These are phyloP conservation scores for Lagocephalus sceleratus DNA, from an alignment of 2,797 vertebrate species.

Conservation along the genomic window DNA sequence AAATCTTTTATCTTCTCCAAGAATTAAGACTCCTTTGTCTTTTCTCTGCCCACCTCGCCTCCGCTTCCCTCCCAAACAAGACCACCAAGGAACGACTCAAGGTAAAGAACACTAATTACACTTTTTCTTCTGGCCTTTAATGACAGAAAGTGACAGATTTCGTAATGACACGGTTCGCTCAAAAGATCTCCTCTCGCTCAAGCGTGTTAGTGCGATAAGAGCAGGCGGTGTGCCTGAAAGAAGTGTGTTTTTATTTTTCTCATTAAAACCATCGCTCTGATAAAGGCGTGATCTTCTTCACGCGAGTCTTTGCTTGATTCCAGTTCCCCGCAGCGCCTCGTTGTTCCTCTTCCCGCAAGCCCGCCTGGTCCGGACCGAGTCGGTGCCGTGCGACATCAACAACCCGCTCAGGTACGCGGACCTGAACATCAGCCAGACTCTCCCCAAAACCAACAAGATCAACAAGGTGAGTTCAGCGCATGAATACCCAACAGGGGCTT, in stretches of 20 bases:
- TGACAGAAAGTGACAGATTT: conserved; percentile 34
- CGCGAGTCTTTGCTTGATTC: conserved; percentile 28
- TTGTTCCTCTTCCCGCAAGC: conserved; percentile 64
- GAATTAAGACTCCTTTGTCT: conserved; percentile 48
- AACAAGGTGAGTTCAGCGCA: conserved; percentile 86
- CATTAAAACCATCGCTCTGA: conserved; percentile 25
- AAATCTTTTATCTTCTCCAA: conserved; percentile 34
- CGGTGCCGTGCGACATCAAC: conserved; percentile 98
- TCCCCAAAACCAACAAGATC: conserved; percentile 99
- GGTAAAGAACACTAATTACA: conserved; percentile 69
- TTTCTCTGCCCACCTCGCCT: conserved; percentile 23
- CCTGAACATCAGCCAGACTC: conserved; percentile 97
- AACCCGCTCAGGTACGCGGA: conserved; percentile 96
- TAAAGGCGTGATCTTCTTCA: conserved; percentile 33
- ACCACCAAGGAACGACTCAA: conserved; percentile 81
- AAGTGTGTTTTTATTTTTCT: conserved; percentile 35
- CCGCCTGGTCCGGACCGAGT: conserved; percentile 96
- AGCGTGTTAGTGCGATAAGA: conserved; percentile 33
- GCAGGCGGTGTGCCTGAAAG: conserved; percentile 24
- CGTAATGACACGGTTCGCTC: conserved; percentile 36
- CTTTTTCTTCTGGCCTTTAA: conserved; percentile 10
- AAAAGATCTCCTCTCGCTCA: conserved; percentile 25
- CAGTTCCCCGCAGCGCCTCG: conserved; percentile 5
- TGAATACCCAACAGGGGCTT: too few relatives aligned
- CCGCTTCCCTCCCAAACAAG: conserved; percentile 40